Conservation (phyloP, 1,140 invertebrate genomes). For the Riptortus pedestris region DNA sequence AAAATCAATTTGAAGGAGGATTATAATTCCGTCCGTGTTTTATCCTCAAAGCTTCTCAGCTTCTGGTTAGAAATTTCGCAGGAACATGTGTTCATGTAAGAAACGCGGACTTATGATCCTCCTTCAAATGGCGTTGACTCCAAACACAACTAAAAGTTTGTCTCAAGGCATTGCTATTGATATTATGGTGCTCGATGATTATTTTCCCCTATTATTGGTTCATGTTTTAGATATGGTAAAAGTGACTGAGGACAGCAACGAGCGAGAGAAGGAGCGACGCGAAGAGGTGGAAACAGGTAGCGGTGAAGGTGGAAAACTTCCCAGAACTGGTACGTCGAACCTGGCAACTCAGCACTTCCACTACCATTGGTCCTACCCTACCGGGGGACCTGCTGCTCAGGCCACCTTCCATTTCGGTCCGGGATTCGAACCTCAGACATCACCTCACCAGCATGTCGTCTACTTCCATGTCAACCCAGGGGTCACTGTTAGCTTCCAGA, state of each 20-base stretch:
- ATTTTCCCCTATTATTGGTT: no score
- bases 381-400: slow-evolving; percentile 31
- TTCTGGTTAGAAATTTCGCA: no score
- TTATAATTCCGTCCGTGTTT: no score
- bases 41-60: no score
- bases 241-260: slow-evolving; percentile 26
- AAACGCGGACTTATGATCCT: no score
- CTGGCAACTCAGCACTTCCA: slow-evolving; percentile 36
- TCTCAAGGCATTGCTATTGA: no score
- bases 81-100: no score
- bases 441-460: slow-evolving; percentile 46
- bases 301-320: slow-evolving; percentile 27
- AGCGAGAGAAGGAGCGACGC: background rate
- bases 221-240: slow-evolving; percentile 27
- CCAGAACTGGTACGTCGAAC: slow-evolving; percentile 30
- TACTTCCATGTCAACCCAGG: slow-evolving; percentile 59
- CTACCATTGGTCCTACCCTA: slow-evolving; percentile 37
- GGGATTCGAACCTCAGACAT: slow-evolving; percentile 41
- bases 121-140: no score
- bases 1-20: no score
- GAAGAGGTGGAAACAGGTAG: slow-evolving; percentile 15
- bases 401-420: slow-evolving; percentile 43
- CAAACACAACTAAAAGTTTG: no score
- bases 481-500: slow-evolving; percentile 54
- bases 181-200: no score